Evolutionary conservation across 2,797 vertebrate species (phyloP), one percentile per base, ranked within the genome.

Genomic region (Anas acuta): DNA sequence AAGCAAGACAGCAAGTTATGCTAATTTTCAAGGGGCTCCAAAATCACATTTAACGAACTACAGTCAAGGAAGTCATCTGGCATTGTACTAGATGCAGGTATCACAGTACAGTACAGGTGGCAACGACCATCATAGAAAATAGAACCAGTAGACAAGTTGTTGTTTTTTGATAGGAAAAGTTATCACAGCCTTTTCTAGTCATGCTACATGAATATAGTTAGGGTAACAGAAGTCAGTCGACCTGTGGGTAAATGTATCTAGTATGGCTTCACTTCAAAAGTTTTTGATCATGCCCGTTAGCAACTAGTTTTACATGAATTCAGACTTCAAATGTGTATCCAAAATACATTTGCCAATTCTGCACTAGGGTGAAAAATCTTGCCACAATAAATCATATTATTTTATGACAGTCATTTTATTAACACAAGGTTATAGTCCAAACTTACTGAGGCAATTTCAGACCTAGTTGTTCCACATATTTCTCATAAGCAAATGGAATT

Each of bases 341-440:
- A 93, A 86, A 92, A 86, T 54, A 58, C 88, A 80, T 1, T 4
- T 65, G 56, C 53, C 83, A 86, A 9, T n/a, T 56, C 65, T 67
- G 30, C 90, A 54, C 76, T 11, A 61, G 33, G 30, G 54, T 81
- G 51, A 64, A 76, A 91, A 74, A 82, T 83, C 56, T 69, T 89
- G 60, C 54, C 72, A 73, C 41, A 16, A 3, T 6, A 7, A 9
- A 53, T 33, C 79, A 57, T 1, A 33, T 37, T 13, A 32, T n/a
- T n/a, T 94, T 23, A 69, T 47, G 49, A 61, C 23, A 61, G 62
- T 30, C 21, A 60, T 57, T 79, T 90, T 67, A 86, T 45, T 30
- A 88, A 62, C 86, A 80, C n/a, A 12, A 62, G 69, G 72, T 84
- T 51, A 92, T 2, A 93, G 93, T 91, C 66, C 84, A 88, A 53